Conservation (phyloP, 2,888 invertebrate species). For the Crossocerus cetratus region DNA sequence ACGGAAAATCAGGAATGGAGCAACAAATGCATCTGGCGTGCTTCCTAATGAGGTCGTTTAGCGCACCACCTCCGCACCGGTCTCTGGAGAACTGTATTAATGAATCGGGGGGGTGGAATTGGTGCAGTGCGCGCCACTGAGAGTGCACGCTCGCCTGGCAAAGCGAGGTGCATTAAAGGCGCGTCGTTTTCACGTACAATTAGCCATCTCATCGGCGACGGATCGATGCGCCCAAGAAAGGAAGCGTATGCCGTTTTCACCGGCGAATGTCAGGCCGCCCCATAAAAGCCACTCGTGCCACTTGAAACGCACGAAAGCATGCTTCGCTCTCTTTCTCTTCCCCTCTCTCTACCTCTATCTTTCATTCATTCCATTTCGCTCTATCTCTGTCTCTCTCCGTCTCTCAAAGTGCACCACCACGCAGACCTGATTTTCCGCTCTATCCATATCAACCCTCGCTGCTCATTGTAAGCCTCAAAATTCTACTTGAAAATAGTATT, state of each 20-base stretch:
- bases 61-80: slow-evolving; percentile 40
- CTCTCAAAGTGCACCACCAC: neutral
- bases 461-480: neutral
- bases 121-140: slow-evolving; percentile 55
- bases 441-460: neutral
- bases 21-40: slow-evolving; percentile 61
- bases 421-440: neutral
- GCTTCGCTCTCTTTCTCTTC: neutral
- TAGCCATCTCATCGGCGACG: slow-evolving; percentile 53
- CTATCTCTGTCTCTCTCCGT: neutral
- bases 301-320: neutral
- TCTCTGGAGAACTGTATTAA: slow-evolving; percentile 63
- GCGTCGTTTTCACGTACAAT: slow-evolving; percentile 59
- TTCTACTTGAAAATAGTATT: too few species aligned
- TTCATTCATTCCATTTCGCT: too few species aligned
- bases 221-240: slow-evolving; percentile 44
- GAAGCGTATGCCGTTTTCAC: slow-evolving; percentile 17
- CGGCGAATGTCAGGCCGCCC: slow-evolving; percentile 11
- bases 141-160: slow-evolving; percentile 39
- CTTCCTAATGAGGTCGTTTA: slow-evolving; percentile 64
- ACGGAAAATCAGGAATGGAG: slow-evolving; percentile 58
- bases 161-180: slow-evolving; percentile 57
- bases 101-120: slow-evolving; percentile 61
- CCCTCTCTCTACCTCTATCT: too few species aligned
- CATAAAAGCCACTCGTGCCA: slow-evolving; percentile 10